These are phyloP conservation scores for Cassiopea andromeda DNA, from an alignment of 30 jellyfish, hydroid and myxozoan species.

Conservation along the genomic window DNA sequence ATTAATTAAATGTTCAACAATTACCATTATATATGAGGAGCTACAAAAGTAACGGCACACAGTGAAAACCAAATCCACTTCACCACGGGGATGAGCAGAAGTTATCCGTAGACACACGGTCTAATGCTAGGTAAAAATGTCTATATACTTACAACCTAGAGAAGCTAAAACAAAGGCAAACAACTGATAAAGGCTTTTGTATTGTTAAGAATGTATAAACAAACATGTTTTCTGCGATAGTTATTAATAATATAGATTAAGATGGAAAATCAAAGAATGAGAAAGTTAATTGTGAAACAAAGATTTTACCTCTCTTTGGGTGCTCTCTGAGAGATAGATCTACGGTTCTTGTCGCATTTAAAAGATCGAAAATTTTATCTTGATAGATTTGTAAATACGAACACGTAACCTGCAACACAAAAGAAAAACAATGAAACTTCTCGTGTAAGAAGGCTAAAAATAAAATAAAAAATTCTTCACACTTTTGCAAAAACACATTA, in stretches of 20 bases:
- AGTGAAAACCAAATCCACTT: neutral
- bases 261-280: too few species aligned
- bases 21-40: neutral
- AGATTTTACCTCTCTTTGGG: constrained; percentile 88
- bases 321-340: constrained; percentile 94
- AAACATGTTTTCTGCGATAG: too few species aligned
- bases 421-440: constrained; percentile 29
- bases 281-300: neutral
- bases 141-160: too few species aligned
- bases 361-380: constrained; percentile 92
- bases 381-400: constrained; percentile 97
- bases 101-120: too few species aligned
- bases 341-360: constrained; percentile 93
- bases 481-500: too few species aligned
- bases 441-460: constrained; percentile 63
- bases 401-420: constrained; percentile 85
- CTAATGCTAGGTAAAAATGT: too few species aligned
- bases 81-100: too few species aligned
- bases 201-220: too few species aligned
- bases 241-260: too few species aligned
- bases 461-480: too few species aligned
- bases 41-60: neutral
- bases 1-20: neutral
- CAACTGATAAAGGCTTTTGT: too few species aligned
- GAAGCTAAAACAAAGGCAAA: too few species aligned